These are phyloP conservation scores for Tapirus indicus DNA, from an alignment of 2,797 vertebrate species.

Conservation along the genomic window DNA sequence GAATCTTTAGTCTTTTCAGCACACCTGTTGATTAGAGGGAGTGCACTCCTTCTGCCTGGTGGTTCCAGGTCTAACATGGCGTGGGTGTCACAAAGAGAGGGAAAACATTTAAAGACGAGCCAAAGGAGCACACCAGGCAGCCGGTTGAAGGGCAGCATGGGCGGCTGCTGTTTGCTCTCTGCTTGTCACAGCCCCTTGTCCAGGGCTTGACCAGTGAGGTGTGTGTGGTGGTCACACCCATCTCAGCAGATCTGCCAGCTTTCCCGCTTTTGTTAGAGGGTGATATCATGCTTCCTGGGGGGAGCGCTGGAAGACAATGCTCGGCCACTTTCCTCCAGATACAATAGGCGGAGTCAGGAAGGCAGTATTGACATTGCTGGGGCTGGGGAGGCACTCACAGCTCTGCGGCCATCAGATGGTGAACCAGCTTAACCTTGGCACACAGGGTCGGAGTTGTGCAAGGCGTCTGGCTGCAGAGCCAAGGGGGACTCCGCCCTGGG, in stretches of 20 bases:
- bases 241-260: conserved; percentile 90
- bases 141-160: neutral
- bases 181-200: conserved; percentile 73
- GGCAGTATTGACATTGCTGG: conserved; percentile 88
- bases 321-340: conserved; percentile 87
- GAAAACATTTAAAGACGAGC: neutral
- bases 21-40: neutral
- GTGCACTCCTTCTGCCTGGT: neutral
- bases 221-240: conserved; percentile 88
- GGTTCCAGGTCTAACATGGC: neutral
- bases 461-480: conserved; percentile 81
- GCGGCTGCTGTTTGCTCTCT: neutral
- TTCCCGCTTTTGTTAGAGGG: conserved; percentile 92
- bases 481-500: conserved; percentile 84
- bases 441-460: conserved; percentile 50
- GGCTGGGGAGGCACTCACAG: conserved; percentile 75
- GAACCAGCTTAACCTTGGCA: conserved; percentile 85
- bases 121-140: neutral
- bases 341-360: conserved; percentile 90
- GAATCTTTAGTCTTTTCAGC: neutral
- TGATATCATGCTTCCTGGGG: conserved; percentile 93
- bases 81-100: neutral
- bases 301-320: conserved; percentile 89
- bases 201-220: conserved; percentile 81
- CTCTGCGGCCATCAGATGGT: conserved; percentile 60